phyloP scores from a whole-genome alignment of 2,888 invertebrate species.

The Pterostichus madidus region DNA sequence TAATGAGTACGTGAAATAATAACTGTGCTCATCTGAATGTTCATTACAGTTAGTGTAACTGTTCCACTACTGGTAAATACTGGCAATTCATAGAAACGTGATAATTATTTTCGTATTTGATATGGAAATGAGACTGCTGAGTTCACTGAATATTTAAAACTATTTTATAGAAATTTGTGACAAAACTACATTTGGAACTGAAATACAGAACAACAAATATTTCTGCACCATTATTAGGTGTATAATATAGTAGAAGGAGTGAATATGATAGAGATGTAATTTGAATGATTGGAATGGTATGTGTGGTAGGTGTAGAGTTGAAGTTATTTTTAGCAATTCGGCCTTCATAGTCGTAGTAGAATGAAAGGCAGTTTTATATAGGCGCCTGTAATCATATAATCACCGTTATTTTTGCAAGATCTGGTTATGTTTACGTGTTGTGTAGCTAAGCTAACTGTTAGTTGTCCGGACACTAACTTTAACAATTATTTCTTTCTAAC shows the following conservation, averaged over 20 bases:
- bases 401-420: conserved; percentile 4
- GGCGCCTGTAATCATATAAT: not conserved
- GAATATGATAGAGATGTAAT: too few relatives aligned
- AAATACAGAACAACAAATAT: too few relatives aligned
- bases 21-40: conserved; percentile 44
- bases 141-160: not conserved
- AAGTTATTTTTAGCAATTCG: not conserved
- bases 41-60: conserved; percentile 43
- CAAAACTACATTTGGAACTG: not conserved
- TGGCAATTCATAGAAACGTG: conserved; percentile 14
- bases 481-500: not conserved
- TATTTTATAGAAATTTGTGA: conserved; percentile 1
- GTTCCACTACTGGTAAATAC: conserved; percentile 1
- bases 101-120: conserved; percentile 19
- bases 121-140: conserved; percentile 3
- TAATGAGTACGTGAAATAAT: conserved; percentile 43
- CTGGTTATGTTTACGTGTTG: not conserved
- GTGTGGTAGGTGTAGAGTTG: too few relatives aligned
- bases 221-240: too few relatives aligned
- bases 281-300: not conserved
- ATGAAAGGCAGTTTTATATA: not conserved
- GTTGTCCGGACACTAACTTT: not conserved
- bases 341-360: not conserved
- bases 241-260: too few relatives aligned
- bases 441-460: not conserved